A percentile compares a stretch with the other conserved stretches of the same genome.
These are phyloP conservation scores for Limnephilus rhombicus DNA, from an alignment of 2,888 invertebrate genomes.

Conservation along the genomic window DNA sequence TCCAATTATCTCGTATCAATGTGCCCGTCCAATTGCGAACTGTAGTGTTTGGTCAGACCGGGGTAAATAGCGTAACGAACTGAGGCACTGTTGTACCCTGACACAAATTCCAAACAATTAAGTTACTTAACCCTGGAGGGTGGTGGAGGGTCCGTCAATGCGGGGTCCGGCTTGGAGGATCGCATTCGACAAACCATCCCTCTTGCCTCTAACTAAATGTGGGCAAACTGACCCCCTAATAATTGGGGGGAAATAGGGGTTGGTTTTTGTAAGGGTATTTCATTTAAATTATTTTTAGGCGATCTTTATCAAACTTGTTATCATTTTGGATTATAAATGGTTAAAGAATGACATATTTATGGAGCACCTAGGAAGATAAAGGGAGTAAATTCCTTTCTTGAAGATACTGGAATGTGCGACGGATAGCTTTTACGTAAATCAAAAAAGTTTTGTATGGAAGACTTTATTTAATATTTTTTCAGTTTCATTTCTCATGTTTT, in stretches of 20 bases:
- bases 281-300: neutral
- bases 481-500: too few species aligned
- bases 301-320: too few species aligned
- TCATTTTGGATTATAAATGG: too few species aligned
- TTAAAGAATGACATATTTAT: too few species aligned
- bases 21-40: constrained; percentile 12
- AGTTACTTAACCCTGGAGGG: constrained; percentile 58
- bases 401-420: too few species aligned
- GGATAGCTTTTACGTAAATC: too few species aligned
- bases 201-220: neutral
- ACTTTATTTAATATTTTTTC: too few species aligned
- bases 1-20: constrained; percentile 21
- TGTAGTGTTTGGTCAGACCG: constrained; percentile 50
- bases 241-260: constrained; percentile 3
- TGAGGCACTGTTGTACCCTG: constrained; percentile 56
- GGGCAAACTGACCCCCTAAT: constrained; percentile 13
- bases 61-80: constrained; percentile 65
- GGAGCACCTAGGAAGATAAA: too few species aligned
- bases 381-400: too few species aligned
- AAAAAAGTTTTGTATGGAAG: too few species aligned
- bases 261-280: neutral
- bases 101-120: constrained; percentile 64
- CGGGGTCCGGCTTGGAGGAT: constrained; percentile 35
- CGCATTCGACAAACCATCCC: constrained; percentile 19
- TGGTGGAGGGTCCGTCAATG: constrained; percentile 20